Evolutionary conservation across 2,113 vertebrate genomes (phyloP).

Genomic region (Chloropsis hardwickii): DNA sequence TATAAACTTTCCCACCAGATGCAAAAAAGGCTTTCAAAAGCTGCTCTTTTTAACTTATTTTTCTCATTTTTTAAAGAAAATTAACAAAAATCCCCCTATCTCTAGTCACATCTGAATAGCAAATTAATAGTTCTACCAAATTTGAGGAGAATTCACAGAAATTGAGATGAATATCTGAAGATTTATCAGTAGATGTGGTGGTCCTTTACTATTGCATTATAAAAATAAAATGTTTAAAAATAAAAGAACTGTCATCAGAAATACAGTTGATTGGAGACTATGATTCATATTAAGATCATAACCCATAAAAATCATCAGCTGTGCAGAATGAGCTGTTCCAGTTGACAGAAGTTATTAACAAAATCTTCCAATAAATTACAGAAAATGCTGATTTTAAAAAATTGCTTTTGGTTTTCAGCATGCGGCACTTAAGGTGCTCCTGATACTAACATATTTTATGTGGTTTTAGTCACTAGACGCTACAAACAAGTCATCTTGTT

Average conservation of each 20-base stretch:
- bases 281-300: slow-evolving; percentile 75
- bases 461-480: slow-evolving; percentile 36
- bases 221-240: slow-evolving; percentile 54
- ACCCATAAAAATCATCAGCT: slow-evolving; percentile 75
- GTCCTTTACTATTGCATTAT: background rate
- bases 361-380: slow-evolving; percentile 65
- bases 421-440: slow-evolving; percentile 36
- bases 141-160: background rate
- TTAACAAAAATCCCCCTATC: background rate
- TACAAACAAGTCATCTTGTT: slow-evolving; percentile 26
- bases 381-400: slow-evolving; percentile 53
- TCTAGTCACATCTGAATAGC: background rate
- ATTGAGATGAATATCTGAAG: background rate
- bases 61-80: background rate
- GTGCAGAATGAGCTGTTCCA: slow-evolving; percentile 66
- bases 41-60: background rate
- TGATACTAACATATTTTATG: slow-evolving; percentile 21
- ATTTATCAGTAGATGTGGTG: background rate
- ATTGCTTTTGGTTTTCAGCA: slow-evolving; percentile 58
- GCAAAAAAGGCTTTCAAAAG: slow-evolving; percentile 11
- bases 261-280: slow-evolving; percentile 64
- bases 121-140: background rate
- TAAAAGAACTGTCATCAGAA: slow-evolving; percentile 49
- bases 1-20: slow-evolving; percentile 45
- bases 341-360: slow-evolving; percentile 68